A percentile compares a stretch with the other conserved stretches of the same genome.
phyloP scores from a whole-genome alignment of 2,797 vertebrate genomes.

The Bradypodion pumilum region DNA sequence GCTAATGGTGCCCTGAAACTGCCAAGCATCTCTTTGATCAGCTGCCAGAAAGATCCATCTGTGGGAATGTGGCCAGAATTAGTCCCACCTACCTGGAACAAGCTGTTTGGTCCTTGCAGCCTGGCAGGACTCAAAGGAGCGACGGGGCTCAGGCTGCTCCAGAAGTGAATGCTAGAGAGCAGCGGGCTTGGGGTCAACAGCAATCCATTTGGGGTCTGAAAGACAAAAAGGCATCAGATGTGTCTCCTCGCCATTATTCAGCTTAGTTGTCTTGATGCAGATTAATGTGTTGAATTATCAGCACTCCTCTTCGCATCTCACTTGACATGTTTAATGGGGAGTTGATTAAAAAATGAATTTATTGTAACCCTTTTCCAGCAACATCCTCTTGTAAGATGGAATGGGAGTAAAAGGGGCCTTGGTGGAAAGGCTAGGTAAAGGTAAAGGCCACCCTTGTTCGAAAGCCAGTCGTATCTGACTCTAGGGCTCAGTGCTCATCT shows the following conservation, averaged over 20 bases:
- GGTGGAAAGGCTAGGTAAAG: not conserved
- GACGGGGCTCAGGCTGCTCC: constrained; percentile 94
- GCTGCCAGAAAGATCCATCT: constrained; percentile 3
- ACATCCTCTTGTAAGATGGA: not conserved
- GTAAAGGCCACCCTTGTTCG: no score
- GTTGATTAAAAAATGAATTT: not conserved
- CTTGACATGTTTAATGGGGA: not conserved
- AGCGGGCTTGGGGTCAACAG: constrained; percentile 92
- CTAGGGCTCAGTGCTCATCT: no score
- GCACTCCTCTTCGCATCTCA: not conserved
- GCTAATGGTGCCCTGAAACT: no score
- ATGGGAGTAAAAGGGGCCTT: not conserved
- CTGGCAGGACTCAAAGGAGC: constrained; percentile 93
- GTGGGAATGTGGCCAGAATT: not conserved
- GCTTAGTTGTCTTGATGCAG: not conserved
- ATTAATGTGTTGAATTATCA: not conserved
- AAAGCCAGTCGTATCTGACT: no score
- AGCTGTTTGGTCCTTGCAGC: constrained; percentile 89
- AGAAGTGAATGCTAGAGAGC: constrained; percentile 94
- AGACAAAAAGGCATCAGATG: constrained; percentile 50
- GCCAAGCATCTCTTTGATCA: not conserved
- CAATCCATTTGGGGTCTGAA: constrained; percentile 91
- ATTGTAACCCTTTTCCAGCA: not conserved
- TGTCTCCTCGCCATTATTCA: not conserved
- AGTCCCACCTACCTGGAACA: constrained; percentile 90